A percentile compares a stretch with the other conserved stretches of the same genome.
phyloP scores from a whole-genome alignment of 2,888 invertebrate species.

The Anoplius nigerrimus region DNA sequence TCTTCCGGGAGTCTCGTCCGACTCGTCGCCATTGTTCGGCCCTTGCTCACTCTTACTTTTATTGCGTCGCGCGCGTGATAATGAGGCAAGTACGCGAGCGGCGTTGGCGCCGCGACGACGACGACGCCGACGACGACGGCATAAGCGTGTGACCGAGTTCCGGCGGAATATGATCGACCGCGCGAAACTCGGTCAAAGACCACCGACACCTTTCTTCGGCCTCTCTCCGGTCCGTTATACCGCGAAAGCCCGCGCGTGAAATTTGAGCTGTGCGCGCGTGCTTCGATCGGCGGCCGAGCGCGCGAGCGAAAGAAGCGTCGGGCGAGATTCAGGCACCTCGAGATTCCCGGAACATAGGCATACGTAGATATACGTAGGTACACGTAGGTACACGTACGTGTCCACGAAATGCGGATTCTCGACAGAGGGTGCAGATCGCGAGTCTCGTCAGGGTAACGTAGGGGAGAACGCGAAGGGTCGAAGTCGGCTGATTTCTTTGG shows the following conservation, averaged over 20 bases:
- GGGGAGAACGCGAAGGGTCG: no score
- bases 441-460: no score
- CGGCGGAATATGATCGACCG: conserved; percentile 61
- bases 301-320: no score
- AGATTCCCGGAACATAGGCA: no score
- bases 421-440: no score
- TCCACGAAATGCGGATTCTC: no score
- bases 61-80: conserved; percentile 30
- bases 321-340: no score
- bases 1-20: neutral
- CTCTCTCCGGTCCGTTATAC: conserved; percentile 33
- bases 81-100: neutral
- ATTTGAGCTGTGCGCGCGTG: conserved; percentile 21
- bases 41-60: conserved; percentile 55
- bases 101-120: conserved; percentile 49
- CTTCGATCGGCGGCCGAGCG: no score
- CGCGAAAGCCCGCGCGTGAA: conserved; percentile 28
- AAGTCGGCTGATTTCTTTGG: no score
- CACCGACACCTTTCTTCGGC: conserved; percentile 57
- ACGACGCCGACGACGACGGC: conserved; percentile 23
- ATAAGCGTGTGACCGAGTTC: conserved; percentile 61
- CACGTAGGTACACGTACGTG: no score
- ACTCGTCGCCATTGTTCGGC: conserved; percentile 17
- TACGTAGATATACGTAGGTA: no score
- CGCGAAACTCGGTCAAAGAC: conserved; percentile 62